phyloP scores from a whole-genome alignment of 2,113 vertebrate species.

The Psittacara wagleri region DNA sequence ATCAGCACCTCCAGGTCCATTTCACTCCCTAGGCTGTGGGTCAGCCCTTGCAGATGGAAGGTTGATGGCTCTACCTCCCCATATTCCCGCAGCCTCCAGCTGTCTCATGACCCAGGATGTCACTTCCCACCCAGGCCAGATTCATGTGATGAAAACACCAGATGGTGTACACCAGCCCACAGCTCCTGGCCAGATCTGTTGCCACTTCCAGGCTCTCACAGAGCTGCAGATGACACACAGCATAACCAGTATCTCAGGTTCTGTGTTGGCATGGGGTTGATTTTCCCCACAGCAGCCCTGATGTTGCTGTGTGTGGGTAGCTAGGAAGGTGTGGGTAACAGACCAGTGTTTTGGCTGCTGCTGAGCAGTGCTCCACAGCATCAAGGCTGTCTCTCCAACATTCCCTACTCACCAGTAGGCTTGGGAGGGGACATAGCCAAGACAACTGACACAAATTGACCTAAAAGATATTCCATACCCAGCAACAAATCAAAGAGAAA shows the following conservation, averaged over 20 bases:
- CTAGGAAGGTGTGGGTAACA: neutral
- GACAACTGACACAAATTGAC: neutral
- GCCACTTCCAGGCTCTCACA: neutral
- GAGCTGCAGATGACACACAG: neutral
- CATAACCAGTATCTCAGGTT: neutral
- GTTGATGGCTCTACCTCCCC: neutral
- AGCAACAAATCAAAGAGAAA: neutral
- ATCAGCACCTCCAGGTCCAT: neutral
- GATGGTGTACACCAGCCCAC: rapidly evolving
- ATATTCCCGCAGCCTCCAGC: neutral
- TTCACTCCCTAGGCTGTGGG: neutral
- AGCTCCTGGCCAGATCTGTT: neutral
- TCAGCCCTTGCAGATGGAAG: neutral
- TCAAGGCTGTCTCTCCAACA: neutral
- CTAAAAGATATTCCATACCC: neutral
- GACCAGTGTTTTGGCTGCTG: no score
- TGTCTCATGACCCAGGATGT: neutral
- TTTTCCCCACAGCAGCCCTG: neutral
- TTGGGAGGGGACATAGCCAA: neutral
- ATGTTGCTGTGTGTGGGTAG: neutral
- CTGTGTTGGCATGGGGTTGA: neutral
- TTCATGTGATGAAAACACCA: neutral
- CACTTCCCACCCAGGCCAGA: neutral
- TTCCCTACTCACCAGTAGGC: neutral
- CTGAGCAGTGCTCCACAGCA: neutral